These are phyloP conservation scores for Capreolus pygargus DNA, from an alignment of 2,113 vertebrate genomes.

Conservation along the genomic window DNA sequence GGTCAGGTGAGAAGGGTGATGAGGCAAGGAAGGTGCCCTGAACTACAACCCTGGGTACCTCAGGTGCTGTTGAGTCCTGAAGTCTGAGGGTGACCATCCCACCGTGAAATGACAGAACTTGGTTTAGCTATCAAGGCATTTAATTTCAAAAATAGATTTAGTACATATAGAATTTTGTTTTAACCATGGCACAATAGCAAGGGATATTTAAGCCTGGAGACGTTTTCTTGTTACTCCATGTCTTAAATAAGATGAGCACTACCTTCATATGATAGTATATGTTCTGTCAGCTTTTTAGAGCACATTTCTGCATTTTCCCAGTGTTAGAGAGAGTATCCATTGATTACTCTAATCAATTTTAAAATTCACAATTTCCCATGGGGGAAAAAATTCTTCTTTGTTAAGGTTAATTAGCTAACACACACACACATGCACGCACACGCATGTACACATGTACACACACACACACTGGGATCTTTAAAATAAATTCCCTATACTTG, in stretches of 20 bases:
- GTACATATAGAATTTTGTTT: not conserved
- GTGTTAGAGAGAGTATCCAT: not conserved
- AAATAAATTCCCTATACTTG: slow-evolving; percentile 39
- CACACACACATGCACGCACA: not conserved
- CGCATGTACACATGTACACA: not conserved
- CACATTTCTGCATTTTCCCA: not conserved
- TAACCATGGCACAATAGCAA: not conserved
- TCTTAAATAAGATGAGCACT: not conserved
- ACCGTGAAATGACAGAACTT: not conserved
- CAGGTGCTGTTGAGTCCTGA: not conserved
- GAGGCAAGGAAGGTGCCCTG: not conserved
- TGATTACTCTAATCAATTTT: slow-evolving; percentile 5
- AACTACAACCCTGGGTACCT: not conserved
- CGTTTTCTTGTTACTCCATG: not conserved
- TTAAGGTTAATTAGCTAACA: slow-evolving; percentile 13
- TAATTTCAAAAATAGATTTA: slow-evolving; percentile 13
- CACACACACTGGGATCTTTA: not conserved
- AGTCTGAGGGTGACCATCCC: not conserved
- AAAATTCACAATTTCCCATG: slow-evolving; percentile 12
- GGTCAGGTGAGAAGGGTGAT: not conserved
- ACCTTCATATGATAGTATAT: not conserved
- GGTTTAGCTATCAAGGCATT: not conserved
- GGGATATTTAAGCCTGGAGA: not conserved
- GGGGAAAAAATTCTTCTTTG: not conserved
- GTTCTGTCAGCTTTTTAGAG: not conserved